phyloP scores from a whole-genome alignment of 1,140 invertebrate genomes.

The Vanessa atalanta region DNA sequence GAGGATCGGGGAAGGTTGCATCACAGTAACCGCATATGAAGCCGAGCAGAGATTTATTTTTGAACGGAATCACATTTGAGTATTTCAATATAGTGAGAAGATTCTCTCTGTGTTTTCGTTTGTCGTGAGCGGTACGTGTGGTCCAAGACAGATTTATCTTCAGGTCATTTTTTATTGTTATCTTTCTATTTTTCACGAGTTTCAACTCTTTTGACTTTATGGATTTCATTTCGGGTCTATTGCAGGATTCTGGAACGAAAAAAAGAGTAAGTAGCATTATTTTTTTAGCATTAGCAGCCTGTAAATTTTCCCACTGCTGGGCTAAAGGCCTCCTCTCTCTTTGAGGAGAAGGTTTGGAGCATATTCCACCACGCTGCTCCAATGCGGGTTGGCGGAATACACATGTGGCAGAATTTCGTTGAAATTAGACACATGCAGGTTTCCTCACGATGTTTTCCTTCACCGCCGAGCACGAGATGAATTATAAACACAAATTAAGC shows the following conservation, averaged over 20 bases:
- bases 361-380: no score
- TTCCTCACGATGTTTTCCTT: no score
- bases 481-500: no score
- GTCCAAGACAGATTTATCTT: conserved; percentile 50
- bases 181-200: conserved; percentile 34
- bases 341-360: no score
- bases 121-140: conserved; percentile 34
- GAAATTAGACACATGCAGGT: no score
- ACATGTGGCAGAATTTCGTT: no score
- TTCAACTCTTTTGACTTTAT: conserved; percentile 32
- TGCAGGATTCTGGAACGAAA: conserved; percentile 44
- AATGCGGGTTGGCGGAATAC: no score
- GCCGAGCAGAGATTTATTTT: conserved; percentile 56
- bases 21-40: conserved; percentile 66
- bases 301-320: no score
- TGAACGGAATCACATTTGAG: conserved; percentile 63
- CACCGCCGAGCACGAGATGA: no score
- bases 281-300: no score
- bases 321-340: no score
- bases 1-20: conserved; percentile 53
- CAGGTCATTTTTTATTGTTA: conserved; percentile 35
- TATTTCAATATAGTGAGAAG: conserved; percentile 55
- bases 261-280: no score
- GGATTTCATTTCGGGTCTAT: conserved; percentile 41
- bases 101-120: conserved; percentile 61